Evolutionary conservation across 35 echinoderm and acorn worm genomes (phyloP).

Genomic region (Ptychodera flava): DNA sequence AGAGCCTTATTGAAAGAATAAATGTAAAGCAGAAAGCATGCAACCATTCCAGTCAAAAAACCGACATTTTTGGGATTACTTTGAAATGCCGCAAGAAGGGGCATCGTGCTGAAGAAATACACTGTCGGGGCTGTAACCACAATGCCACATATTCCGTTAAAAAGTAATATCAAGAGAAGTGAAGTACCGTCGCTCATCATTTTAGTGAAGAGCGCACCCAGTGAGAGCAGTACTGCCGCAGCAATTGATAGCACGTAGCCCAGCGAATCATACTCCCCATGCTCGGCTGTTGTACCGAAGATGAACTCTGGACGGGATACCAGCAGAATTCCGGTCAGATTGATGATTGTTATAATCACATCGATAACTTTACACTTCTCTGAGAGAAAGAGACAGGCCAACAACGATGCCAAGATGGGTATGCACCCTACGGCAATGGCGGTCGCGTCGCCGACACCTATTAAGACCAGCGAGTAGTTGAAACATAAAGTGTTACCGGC

Average conservation of each 20-base stretch:
- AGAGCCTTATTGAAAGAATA: not conserved
- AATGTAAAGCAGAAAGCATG: not conserved
- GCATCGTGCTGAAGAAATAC: not conserved
- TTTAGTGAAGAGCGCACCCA: not conserved
- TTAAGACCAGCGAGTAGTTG: not conserved
- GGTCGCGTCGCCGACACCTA: not conserved
- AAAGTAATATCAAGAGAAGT: not conserved
- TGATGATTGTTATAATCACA: not conserved
- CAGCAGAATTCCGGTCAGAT: not conserved
- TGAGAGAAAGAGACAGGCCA: not conserved
- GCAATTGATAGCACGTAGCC: not conserved
- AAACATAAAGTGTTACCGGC: not conserved
- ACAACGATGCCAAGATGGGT: not conserved
- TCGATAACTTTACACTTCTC: not conserved
- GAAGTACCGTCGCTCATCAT: not conserved
- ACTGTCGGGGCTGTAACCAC: not conserved
- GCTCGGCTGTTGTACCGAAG: not conserved
- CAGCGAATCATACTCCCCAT: too few relatives aligned
- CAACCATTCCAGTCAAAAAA: not conserved
- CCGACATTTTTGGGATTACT: not conserved
- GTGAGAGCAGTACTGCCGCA: not conserved
- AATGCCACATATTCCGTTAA: not conserved
- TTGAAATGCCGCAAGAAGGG: not conserved
- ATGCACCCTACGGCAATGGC: not conserved
- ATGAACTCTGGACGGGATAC: not conserved